Base-by-base conservation (phyloP, 2,888 invertebrate species). In the Eudasyphora cyanicolor region DNA sequence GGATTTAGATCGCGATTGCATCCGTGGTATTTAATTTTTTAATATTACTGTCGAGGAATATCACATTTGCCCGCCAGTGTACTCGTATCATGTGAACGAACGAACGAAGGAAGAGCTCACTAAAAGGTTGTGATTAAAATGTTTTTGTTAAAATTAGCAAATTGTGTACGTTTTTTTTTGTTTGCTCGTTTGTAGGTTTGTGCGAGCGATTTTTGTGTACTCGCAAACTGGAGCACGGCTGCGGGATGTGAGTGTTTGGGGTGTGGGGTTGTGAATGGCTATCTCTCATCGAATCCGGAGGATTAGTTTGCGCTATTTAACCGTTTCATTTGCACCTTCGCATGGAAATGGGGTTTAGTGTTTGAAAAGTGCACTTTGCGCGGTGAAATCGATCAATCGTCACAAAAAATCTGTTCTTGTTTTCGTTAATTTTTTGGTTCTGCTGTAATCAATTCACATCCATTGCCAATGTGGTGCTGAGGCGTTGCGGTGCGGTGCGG, bases 261-360 rank as follows among this genome's bases (percentile, higher is more conserved):
- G n/a, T n/a, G n/a, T n/a, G n/a, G n/a, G n/a, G n/a, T n/a, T n/a
- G n/a, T n/a, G n/a, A n/a, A 45, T 45, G 14, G 12, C 45, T 17
- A 54, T 60, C 14, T 57, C 57, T 60, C 60, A 29, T 12, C 27
- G 2, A 54, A n/a, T 19, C 19, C 64, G 10, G 38, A 35, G 64
- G 57, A 54, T n/a, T 29, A 29, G 24, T 57, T 57, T 12, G n/a
- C 21, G 32, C 12, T 67, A 24, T 67, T 67, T 67, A 14, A 67
- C 42, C 21, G 19, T 67, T 24, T 67, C 24, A 67, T 67, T 67
- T 67, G 17, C 67, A 67, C 67, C 42, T 67, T 64, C 42, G 10
- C n/a, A n/a, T n/a, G n/a, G n/a, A 67, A 21, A 24, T 67, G 35
- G 45, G 27, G 35, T 64, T 64, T n/a, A n/a, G 10, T 35, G 12